These are phyloP conservation scores for Cricetomys ansorgei DNA, from an alignment of 2,113 vertebrate species.

Conservation along the genomic window DNA sequence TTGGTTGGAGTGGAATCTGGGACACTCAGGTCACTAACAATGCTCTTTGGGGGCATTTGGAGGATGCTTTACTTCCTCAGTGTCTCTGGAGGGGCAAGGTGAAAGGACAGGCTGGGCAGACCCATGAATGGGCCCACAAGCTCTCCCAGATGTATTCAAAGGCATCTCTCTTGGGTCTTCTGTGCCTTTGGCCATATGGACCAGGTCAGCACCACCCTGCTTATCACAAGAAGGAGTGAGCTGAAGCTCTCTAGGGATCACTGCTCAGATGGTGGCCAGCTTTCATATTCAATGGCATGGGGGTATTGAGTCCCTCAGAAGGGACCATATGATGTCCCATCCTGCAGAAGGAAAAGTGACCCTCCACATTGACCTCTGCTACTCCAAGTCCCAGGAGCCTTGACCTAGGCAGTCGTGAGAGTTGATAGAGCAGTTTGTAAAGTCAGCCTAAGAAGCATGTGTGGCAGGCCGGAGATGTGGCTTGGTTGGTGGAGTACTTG, in stretches of 20 bases:
- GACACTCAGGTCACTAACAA: neutral
- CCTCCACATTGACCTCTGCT: neutral
- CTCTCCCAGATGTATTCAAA: neutral
- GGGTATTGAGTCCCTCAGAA: neutral
- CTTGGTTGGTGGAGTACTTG: too few species aligned
- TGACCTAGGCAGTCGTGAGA: neutral
- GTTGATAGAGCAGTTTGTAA: neutral
- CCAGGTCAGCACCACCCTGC: neutral
- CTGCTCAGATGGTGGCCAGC: neutral
- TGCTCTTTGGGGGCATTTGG: neutral
- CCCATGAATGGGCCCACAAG: neutral
- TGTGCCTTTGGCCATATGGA: neutral
- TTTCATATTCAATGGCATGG: neutral
- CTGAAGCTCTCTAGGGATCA: neutral
- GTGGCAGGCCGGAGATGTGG: neutral
- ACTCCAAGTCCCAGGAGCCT: neutral
- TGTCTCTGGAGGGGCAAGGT: neutral
- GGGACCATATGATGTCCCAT: neutral
- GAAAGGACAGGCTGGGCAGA: neutral
- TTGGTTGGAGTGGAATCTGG: conserved; percentile 17
- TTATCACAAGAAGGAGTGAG: neutral
- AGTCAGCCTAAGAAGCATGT: neutral
- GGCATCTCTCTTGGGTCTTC: neutral
- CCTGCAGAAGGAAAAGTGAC: neutral
- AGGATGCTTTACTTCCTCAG: neutral